Conservation (phyloP, 2,888 invertebrate species). For the Tetragonisca angustula region DNA sequence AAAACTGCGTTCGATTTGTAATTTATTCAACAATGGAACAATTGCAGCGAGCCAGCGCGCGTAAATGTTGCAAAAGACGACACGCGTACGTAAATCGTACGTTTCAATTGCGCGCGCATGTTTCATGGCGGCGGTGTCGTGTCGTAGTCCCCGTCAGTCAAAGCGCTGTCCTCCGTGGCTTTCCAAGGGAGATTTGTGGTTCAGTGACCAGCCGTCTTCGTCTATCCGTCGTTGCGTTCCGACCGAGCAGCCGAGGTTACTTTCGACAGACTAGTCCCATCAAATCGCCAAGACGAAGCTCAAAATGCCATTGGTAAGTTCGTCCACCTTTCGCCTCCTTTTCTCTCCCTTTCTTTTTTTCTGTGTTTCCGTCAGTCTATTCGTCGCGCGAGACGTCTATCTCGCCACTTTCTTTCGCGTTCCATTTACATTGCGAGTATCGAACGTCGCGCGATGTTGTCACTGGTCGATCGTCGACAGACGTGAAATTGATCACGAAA, state of each 20-base stretch:
- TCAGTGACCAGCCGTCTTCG: not conserved
- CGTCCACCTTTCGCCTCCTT: constrained; percentile 32
- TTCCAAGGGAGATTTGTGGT: constrained; percentile 14
- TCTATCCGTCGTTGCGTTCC: constrained; percentile 5
- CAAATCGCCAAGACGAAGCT: constrained; percentile 76
- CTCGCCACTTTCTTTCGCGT: not conserved
- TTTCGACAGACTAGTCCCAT: constrained; percentile 46
- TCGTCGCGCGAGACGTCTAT: constrained; percentile 5
- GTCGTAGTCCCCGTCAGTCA: constrained; percentile 27
- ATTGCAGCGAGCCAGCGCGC: not conserved
- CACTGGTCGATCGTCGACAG: not conserved
- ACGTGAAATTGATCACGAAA: not conserved
- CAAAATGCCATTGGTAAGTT: constrained; percentile 79
- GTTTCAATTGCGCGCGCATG: constrained; percentile 55
- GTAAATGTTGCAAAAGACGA: not conserved
- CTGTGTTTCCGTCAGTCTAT: constrained; percentile 36
- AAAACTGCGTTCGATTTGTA: too few relatives aligned
- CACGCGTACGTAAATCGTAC: constrained; percentile 15
- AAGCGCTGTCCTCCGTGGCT: constrained; percentile 29
- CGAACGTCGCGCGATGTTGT: not conserved
- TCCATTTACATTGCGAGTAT: not conserved
- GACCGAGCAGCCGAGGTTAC: constrained; percentile 45
- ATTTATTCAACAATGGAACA: not conserved
- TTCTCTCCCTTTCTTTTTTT: constrained; percentile 29
- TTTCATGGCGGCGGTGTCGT: constrained; percentile 53